A percentile compares a stretch with the other conserved stretches of the same genome.
phyloP scores from a whole-genome alignment of 2,797 vertebrate genomes.

The Rhabdophis nuchalis region DNA sequence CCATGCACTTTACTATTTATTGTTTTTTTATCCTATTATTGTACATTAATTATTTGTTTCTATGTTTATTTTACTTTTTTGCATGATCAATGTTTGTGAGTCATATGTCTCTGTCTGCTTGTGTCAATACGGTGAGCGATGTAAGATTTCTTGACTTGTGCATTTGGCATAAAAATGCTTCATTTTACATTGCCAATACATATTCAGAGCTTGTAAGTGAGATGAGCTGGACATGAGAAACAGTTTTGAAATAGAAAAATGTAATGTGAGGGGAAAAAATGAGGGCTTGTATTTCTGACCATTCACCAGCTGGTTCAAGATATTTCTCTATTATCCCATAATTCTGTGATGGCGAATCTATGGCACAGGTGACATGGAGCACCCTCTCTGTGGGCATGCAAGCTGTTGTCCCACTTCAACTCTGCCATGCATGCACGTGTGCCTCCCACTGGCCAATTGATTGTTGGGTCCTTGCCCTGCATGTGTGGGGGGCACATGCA shows the following conservation, averaged over 20 bases:
- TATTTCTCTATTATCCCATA: not conserved
- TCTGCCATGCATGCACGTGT: no score
- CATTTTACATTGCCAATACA: not conserved
- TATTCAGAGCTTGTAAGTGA: not conserved
- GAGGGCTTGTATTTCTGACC: not conserved
- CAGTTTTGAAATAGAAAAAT: not conserved
- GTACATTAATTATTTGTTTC: not conserved
- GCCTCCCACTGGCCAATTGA: no score
- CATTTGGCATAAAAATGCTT: not conserved
- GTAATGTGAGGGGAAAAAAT: not conserved
- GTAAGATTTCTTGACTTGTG: not conserved
- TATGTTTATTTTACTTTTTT: not conserved
- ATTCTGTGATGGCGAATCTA: no score
- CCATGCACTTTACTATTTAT: not conserved
- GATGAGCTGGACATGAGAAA: not conserved
- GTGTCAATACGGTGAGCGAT: not conserved
- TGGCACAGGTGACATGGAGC: no score
- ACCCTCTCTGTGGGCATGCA: no score
- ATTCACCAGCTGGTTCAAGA: not conserved
- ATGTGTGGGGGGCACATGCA: no score
- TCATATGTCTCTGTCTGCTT: not conserved
- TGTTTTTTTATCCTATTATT: not conserved
- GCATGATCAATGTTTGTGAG: not conserved
- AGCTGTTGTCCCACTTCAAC: no score
- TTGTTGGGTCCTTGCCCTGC: no score